Evolutionary conservation across 2,888 invertebrate genomes (phyloP).

Genomic region (Melanchra persicariae): DNA sequence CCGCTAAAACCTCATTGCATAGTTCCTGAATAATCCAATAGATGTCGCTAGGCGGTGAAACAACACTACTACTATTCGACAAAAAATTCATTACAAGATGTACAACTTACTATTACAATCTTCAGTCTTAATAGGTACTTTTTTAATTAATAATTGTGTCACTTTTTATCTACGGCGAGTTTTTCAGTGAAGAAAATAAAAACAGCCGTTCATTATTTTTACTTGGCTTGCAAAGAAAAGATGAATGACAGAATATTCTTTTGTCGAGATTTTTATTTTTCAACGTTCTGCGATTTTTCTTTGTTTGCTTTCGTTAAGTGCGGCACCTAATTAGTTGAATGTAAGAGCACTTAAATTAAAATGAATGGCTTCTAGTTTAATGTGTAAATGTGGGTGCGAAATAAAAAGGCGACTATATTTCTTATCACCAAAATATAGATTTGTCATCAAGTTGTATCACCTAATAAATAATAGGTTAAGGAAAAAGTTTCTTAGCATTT

Average conservation of each 20-base stretch:
- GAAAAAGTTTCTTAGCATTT: too few relatives aligned
- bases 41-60: slow-evolving; percentile 30
- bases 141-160: slow-evolving; percentile 60
- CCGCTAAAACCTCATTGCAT: neutral
- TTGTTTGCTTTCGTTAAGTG: slow-evolving; percentile 57
- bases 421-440: too few relatives aligned
- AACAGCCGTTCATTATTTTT: slow-evolving; percentile 63
- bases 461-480: too few relatives aligned
- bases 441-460: too few relatives aligned
- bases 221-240: slow-evolving; percentile 66
- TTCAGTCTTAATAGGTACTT: slow-evolving; percentile 25
- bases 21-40: slow-evolving; percentile 1
- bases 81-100: slow-evolving; percentile 28
- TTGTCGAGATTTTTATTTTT: slow-evolving; percentile 49
- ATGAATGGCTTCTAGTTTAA: slow-evolving; percentile 23
- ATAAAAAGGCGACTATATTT: too few relatives aligned
- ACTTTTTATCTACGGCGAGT: slow-evolving; percentile 52
- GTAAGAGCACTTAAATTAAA: slow-evolving; percentile 47
- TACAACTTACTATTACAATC: slow-evolving; percentile 35
- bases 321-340: slow-evolving; percentile 50
- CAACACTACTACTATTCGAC: neutral
- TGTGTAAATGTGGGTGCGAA: slow-evolving; percentile 30
- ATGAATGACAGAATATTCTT: slow-evolving; percentile 70
- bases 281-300: slow-evolving; percentile 41
- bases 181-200: slow-evolving; percentile 46